Evolutionary conservation across 2,888 invertebrate genomes (phyloP).

Genomic region (Malachius bipustulatus): DNA sequence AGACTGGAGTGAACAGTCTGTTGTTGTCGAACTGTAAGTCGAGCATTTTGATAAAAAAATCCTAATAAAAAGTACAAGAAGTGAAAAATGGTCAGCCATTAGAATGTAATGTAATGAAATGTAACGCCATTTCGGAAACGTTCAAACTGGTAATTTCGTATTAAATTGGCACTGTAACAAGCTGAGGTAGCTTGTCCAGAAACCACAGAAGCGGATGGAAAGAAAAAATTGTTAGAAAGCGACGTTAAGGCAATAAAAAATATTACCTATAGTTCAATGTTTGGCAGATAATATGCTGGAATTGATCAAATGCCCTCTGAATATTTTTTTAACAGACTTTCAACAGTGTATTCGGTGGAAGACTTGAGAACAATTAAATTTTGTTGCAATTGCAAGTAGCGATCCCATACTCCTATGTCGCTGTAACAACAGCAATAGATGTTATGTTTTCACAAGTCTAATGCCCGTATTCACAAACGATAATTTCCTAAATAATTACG

Average conservation of each 20-base stretch:
- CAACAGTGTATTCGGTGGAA: neutral
- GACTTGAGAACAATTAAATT: neutral
- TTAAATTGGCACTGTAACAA: too few relatives aligned
- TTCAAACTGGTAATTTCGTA: too few relatives aligned
- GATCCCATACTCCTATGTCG: neutral
- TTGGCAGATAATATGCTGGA: constrained; percentile 8
- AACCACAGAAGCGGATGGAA: neutral
- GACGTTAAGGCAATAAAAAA: constrained; percentile 4
- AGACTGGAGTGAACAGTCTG: too few relatives aligned
- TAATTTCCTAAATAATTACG: too few relatives aligned
- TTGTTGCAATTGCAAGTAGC: neutral
- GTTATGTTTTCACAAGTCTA: neutral
- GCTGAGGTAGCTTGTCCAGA: neutral
- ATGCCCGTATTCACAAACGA: too few relatives aligned
- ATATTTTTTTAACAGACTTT: constrained; percentile 8
- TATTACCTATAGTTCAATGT: neutral
- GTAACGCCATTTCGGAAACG: too few relatives aligned
- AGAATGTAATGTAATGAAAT: too few relatives aligned
- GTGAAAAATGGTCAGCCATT: too few relatives aligned
- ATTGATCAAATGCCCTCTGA: too few relatives aligned
- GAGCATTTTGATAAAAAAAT: too few relatives aligned
- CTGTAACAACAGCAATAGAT: constrained; percentile 4
- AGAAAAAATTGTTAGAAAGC: constrained; percentile 3
- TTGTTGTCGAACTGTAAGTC: too few relatives aligned
- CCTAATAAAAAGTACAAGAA: too few relatives aligned